These are phyloP conservation scores for Acanthaster planci DNA, from an alignment of 35 echinoderm and acorn worm species.

Conservation along the genomic window DNA sequence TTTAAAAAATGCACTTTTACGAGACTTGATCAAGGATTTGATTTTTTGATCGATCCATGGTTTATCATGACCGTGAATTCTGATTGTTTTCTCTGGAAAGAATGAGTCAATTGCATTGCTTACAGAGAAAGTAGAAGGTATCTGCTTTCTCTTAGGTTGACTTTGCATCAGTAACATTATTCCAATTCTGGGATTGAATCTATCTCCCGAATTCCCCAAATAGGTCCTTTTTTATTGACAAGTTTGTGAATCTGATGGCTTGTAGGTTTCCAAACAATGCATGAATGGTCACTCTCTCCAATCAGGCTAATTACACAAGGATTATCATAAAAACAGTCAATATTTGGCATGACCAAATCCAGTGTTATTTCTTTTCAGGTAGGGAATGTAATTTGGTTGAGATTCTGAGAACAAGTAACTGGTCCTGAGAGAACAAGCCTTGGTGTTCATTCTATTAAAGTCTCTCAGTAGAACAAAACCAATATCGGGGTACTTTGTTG, in stretches of 20 bases:
- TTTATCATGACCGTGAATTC: conserved; percentile 24
- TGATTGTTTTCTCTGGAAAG: conserved; percentile 28
- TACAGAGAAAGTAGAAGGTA: conserved; percentile 2
- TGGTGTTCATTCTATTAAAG: conserved; percentile 45
- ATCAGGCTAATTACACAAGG: background rate
- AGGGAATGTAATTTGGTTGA: background rate
- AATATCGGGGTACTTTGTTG: conserved; percentile 27
- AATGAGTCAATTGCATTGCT: background rate
- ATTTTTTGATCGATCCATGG: conserved; percentile 26
- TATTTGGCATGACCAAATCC: conserved; percentile 33
- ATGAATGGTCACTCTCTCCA: conserved; percentile 38
- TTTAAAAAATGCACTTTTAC: conserved; percentile 24
- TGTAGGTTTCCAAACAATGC: conserved; percentile 33
- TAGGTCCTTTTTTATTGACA: no score
- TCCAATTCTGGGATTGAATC: conserved; percentile 12
- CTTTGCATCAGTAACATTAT: conserved; percentile 8
- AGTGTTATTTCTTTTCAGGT: background rate
- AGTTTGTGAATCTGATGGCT: no score
- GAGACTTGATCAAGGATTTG: conserved; percentile 25
- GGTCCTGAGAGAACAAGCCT: background rate
- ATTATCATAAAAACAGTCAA: background rate
- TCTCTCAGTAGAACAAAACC: conserved; percentile 46
- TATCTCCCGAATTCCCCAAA: conserved; percentile 7
- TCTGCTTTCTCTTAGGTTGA: background rate
- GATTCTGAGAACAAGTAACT: background rate